phyloP scores from a whole-genome alignment of 1,140 invertebrate genomes.

The Hyphantria cunea region DNA sequence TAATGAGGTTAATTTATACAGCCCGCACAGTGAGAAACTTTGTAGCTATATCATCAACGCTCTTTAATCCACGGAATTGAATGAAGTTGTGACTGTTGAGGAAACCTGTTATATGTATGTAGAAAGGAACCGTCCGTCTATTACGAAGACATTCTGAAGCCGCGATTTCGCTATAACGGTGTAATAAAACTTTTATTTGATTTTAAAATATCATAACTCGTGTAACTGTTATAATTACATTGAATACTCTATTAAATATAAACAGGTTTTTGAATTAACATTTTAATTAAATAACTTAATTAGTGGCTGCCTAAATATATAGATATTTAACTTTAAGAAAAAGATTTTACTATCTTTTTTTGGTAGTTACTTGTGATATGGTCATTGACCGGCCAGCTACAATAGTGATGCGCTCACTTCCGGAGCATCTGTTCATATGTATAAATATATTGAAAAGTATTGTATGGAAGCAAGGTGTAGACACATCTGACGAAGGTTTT shows the following conservation, averaged over 20 bases:
- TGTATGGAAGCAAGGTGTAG: slow-evolving; percentile 22
- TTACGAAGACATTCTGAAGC: too few species aligned
- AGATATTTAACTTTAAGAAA: neutral
- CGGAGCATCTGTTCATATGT: slow-evolving; percentile 7
- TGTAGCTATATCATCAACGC: too few species aligned
- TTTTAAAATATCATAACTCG: slow-evolving; percentile 16
- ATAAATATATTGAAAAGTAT: neutral
- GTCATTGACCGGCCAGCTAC: slow-evolving; percentile 10
- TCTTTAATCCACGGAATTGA: too few species aligned
- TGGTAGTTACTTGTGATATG: neutral
- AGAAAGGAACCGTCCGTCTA: too few species aligned
- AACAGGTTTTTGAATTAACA: slow-evolving; percentile 1
- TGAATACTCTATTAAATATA: neutral
- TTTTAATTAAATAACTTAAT: slow-evolving; percentile 23
- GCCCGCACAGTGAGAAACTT: too few species aligned
- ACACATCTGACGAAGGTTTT: slow-evolving; percentile 65
- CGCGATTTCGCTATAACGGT: neutral
- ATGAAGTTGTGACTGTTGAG: too few species aligned
- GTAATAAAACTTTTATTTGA: slow-evolving; percentile 12
- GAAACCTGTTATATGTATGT: too few species aligned
- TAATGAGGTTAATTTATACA: too few species aligned
- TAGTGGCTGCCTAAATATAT: neutral
- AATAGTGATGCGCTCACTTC: slow-evolving; percentile 5
- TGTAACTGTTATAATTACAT: neutral
- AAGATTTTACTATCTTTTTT: too few species aligned